Evolutionary conservation across 30 jellyfish, hydroid and myxozoan species (phyloP), one percentile per base, ranked within the genome.

Genomic region (Pelagia noctiluca): DNA sequence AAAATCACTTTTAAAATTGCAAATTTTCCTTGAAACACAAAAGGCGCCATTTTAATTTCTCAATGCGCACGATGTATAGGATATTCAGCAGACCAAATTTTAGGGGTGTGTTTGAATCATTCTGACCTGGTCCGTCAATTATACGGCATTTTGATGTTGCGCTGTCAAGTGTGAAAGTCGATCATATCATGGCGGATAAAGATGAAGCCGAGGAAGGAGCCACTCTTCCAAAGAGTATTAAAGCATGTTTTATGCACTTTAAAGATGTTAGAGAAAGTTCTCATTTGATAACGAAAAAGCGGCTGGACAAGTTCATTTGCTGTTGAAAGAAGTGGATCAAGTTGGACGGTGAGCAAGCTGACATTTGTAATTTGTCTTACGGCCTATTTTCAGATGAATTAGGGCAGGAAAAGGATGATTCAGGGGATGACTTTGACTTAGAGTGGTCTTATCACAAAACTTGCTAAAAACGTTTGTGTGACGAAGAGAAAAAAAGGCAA

Each of bases 311-410:
- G 30, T 28, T 76, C 29, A 32, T 76, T 23, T 4, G 48, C 35
- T 76, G 87, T 63, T 11, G 87, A 18, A 54, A 35, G 63, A 76
- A 35, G 48, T 76, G 87, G 87, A 28, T 76, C 38, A 35, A 42
- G 50, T 60, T 76, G 64, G 87, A 76, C n/a, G 87, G 87, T 76
- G 87, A 76, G 35, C 35, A 76, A 18, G 79, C 78, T 8, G 79
- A 76, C 30, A 12, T 76, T 8, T 76, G 87, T 35, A 61, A 71
- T n/a, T 12, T 35, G 23, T 35, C 71, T 18, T 71, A 71, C 83
- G 38, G 38, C 67, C 71, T 71, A 4, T 71, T 71, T 35, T 66
- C 79, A 66, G 83, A 74, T 26, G 66, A 69, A 69, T 5, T 53
- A n/a, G 65, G 76, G 3, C 86, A 28, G 72, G 85, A 72, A 47